Conservation (phyloP, 2,113 vertebrate species). For the Saguinus midas region DNA sequence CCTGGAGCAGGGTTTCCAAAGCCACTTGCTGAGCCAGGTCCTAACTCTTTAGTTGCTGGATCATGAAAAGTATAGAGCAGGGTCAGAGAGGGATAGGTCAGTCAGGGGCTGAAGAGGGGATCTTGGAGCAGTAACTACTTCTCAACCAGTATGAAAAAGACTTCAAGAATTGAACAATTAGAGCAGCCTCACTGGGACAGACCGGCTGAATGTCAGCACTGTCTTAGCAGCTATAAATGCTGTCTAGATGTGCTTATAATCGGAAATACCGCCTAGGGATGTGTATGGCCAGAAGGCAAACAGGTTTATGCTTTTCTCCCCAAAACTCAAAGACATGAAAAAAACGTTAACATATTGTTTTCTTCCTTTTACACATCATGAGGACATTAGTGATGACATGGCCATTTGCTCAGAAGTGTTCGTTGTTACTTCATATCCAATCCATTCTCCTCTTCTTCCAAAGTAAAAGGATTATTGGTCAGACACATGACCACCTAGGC, state of each 20-base stretch:
- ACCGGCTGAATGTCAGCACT: background rate
- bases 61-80: background rate
- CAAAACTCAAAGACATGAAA: background rate
- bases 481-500: background rate
- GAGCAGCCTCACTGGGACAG: background rate
- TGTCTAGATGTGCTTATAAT: background rate
- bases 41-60: background rate
- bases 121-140: background rate
- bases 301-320: background rate
- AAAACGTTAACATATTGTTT: background rate
- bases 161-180: conserved; percentile 1
- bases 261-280: background rate
- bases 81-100: background rate
- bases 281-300: background rate
- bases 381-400: background rate
- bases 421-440: background rate
- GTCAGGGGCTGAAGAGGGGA: background rate
- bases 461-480: background rate
- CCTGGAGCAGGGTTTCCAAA: background rate
- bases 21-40: background rate
- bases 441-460: background rate
- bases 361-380: background rate
- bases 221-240: background rate
- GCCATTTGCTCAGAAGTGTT: background rate
- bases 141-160: background rate